Evolutionary conservation across 1,140 invertebrate genomes (phyloP), one percentile per base, ranked within the genome.

Genomic region (Dreissena rostriformis): DNA sequence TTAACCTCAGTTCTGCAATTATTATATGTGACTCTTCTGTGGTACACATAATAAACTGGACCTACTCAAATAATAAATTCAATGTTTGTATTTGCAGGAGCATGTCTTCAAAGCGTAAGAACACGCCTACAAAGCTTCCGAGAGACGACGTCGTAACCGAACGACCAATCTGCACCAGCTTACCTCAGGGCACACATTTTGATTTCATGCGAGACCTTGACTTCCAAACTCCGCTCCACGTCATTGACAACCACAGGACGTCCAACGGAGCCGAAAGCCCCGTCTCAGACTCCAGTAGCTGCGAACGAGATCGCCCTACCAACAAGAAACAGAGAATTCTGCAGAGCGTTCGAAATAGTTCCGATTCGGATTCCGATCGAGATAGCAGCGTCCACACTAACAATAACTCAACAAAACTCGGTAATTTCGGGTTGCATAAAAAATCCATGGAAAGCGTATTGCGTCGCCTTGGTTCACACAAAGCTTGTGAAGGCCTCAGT

Each of bases 31-130:
- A 39, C 39, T 39, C 8, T 2, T 39, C 8, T 39, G 39, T 39
- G 39, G 8, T 39, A 39, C 39, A 39, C 39, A 39, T 39, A 5
- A 39, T 8, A 39, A 39, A 39, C 39, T 39, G 39, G 39, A 39
- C 39, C 39, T 39, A 39, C 39, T 39, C 8, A 63, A 63, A 2
- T 24, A 5, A 5, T 5, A 19, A 63, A n/a, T 70, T 75, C 14
- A 65, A 28, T 55, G 68, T 63, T 17, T 83, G 8, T 83, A 74
- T 24, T 85, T 91, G 70, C 91, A 97, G 96, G 96, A 97, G 95
- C 95, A 97, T 97, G 97, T 97, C 97, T 95, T 97, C 97, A 94
- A 97, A 97, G 96, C 96, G 97, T 94, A 97, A 97, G 94, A 97
- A 97, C 93, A 97, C 97, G 93, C 97, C 97, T 94, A 97, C 96